These are phyloP conservation scores for Ganaspis sp. DNA, from an alignment of 1,140 invertebrate species.

Conservation along the genomic window DNA sequence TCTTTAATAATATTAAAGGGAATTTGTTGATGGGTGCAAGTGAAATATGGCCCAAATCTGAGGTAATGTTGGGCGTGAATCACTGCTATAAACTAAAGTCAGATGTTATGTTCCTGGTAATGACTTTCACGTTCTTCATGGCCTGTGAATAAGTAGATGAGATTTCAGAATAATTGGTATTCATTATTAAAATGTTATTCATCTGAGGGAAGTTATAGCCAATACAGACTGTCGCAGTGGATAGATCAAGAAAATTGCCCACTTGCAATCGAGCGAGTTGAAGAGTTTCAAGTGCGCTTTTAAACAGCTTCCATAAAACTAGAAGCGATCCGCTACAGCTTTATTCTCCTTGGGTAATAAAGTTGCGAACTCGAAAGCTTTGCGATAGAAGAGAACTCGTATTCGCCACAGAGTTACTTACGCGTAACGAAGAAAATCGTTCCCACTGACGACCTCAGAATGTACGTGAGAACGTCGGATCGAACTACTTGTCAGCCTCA, in stretches of 20 bases:
- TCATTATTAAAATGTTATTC: background rate
- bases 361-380: slow-evolving; percentile 18
- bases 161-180: background rate
- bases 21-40: too few relatives aligned
- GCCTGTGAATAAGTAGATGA: background rate
- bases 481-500: background rate
- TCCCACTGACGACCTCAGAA: background rate
- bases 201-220: background rate
- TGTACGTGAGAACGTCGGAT: slow-evolving; percentile 15
- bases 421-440: slow-evolving; percentile 28
- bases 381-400: slow-evolving; percentile 26
- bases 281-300: slow-evolving; percentile 25
- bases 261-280: slow-evolving; percentile 25
- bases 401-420: slow-evolving; percentile 22
- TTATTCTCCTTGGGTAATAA: slow-evolving; percentile 27
- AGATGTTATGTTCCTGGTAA: too few relatives aligned
- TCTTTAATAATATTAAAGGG: too few relatives aligned
- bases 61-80: too few relatives aligned
- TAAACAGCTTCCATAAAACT: slow-evolving; percentile 28
- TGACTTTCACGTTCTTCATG: background rate
- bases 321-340: slow-evolving; percentile 29
- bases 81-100: too few relatives aligned
- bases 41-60: too few relatives aligned
- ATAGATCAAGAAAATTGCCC: slow-evolving; percentile 20
- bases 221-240: background rate